phyloP scores from a whole-genome alignment of 2,888 invertebrate species.

The Cataglyphis altisquamis region DNA sequence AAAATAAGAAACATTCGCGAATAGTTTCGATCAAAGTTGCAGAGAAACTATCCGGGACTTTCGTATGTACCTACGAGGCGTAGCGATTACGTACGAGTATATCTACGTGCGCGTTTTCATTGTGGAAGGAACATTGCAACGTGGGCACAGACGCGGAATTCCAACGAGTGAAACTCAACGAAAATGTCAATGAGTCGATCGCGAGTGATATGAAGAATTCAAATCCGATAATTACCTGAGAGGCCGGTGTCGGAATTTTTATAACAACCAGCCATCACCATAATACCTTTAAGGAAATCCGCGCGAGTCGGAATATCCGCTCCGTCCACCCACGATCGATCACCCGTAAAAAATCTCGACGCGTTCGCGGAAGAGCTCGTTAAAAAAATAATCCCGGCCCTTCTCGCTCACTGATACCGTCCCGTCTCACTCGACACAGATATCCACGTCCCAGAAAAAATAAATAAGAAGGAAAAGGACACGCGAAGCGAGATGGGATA shows the following conservation, averaged over 20 bases:
- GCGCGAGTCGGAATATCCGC: not conserved
- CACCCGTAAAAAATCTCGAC: conserved; percentile 30
- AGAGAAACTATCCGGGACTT: conserved; percentile 49
- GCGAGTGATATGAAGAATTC: conserved; percentile 60
- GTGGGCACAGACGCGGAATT: conserved; percentile 70
- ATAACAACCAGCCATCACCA: conserved; percentile 25
- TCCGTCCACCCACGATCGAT: conserved; percentile 23
- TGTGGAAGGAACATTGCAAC: conserved; percentile 62
- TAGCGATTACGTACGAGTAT: conserved; percentile 50
- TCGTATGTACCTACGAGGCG: conserved; percentile 39
- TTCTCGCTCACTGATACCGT: conserved; percentile 8
- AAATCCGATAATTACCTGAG: conserved; percentile 59
- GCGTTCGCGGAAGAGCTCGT: conserved; percentile 42
- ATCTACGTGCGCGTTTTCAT: conserved; percentile 64
- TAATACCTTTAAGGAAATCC: conserved; percentile 30
- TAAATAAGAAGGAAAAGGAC: not conserved
- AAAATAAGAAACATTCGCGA: conserved; percentile 5
- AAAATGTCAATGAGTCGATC: conserved; percentile 74
- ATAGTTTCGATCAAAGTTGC: conserved; percentile 38
- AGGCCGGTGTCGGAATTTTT: conserved; percentile 47
- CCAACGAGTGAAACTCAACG: conserved; percentile 71
- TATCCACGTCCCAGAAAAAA: conserved; percentile 1
- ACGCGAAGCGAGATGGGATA: not conserved
- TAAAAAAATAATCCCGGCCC: conserved; percentile 34
- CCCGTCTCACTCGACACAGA: not conserved